These are phyloP conservation scores for Trachelus stipa DNA, from an alignment of 2,888 invertebrate species.

Conservation along the genomic window DNA sequence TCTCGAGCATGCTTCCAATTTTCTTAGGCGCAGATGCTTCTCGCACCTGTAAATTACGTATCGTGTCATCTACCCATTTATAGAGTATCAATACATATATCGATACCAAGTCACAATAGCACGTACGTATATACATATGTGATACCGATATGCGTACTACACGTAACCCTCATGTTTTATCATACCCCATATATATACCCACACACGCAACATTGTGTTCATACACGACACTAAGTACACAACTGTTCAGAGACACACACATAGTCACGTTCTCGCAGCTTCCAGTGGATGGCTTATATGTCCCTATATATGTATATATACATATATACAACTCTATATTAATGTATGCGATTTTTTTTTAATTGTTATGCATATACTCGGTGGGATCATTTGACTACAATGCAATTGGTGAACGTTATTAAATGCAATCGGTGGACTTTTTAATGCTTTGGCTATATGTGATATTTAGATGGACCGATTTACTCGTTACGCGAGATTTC, in stretches of 20 bases:
- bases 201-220: not conserved
- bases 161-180: not conserved
- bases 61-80: not conserved
- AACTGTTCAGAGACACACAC: not conserved
- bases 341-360: not conserved
- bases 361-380: not conserved
- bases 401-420: not conserved
- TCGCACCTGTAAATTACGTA: not conserved
- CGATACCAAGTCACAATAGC: not conserved
- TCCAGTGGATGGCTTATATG: not conserved
- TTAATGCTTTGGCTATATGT: not conserved
- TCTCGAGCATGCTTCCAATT: not conserved
- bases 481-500: not conserved
- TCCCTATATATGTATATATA: slow-evolving; percentile 21
- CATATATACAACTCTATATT: slow-evolving; percentile 10
- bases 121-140: not conserved
- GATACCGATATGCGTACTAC: not conserved
- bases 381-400: not conserved
- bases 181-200: not conserved
- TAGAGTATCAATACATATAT: not conserved
- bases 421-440: not conserved
- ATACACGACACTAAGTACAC: not conserved
- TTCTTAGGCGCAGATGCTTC: not conserved
- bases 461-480: not conserved
- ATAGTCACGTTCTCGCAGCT: not conserved